Evolutionary conservation across 1,140 invertebrate genomes (phyloP).

Genomic region (Drosophila serrata): DNA sequence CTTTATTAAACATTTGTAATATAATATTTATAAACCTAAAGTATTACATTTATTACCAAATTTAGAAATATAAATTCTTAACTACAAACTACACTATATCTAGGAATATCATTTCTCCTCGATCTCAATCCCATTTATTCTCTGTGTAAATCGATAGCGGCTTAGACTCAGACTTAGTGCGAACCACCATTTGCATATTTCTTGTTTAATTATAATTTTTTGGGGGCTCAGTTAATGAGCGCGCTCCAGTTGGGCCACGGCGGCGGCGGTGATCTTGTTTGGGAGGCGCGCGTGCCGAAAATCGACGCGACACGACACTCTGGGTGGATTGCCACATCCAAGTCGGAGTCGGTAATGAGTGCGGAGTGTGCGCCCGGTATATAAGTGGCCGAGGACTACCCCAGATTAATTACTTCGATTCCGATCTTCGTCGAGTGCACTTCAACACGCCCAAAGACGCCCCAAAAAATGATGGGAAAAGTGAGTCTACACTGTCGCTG

Average conservation of each 20-base stretch:
- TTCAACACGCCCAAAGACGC: constrained; percentile 51
- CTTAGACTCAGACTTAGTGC: constrained; percentile 15
- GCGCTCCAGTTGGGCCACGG: constrained; percentile 35
- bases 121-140: background rate
- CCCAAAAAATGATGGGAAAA: constrained; percentile 59
- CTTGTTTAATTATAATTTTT: constrained; percentile 68
- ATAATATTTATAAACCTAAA: background rate
- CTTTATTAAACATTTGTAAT: background rate
- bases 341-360: constrained; percentile 31
- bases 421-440: constrained; percentile 62
- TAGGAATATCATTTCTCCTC: background rate
- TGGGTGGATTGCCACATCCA: constrained; percentile 70
- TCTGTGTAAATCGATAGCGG: constrained; percentile 7
- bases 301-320: constrained; percentile 37
- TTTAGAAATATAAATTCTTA: background rate
- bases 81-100: background rate
- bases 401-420: constrained; percentile 72
- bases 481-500: constrained; percentile 39
- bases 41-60: too few species aligned
- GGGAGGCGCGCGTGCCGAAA: constrained; percentile 53
- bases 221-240: constrained; percentile 66
- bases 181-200: constrained; percentile 69
- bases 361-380: constrained; percentile 36
- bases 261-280: constrained; percentile 46
- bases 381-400: constrained; percentile 70